A percentile compares a stretch with the other conserved stretches of the same genome.
Evolutionary conservation across 2,888 invertebrate species (phyloP).

Genomic region (Hypena proboscidalis): DNA sequence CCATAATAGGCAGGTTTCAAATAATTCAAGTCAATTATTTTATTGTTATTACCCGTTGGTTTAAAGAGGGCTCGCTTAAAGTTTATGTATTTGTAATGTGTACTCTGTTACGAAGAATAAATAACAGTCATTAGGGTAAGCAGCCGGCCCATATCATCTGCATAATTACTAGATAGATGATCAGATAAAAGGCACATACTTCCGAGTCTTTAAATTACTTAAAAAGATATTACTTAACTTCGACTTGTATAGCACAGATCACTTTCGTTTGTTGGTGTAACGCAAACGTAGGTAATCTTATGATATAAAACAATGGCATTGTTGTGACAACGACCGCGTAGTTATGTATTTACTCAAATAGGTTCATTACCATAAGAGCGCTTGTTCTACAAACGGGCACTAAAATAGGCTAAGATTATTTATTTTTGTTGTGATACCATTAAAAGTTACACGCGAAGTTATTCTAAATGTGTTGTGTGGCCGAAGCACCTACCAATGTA

Average conservation of each 20-base stretch:
- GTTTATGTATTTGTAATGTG: slow-evolving; percentile 28
- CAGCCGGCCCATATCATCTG: slow-evolving; percentile 19
- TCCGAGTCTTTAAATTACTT: slow-evolving; percentile 20
- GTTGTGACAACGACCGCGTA: slow-evolving; percentile 23
- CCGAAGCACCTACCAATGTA: no score
- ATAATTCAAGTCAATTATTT: slow-evolving; percentile 18
- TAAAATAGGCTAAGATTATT: slow-evolving; percentile 7
- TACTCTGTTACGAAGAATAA: slow-evolving; percentile 21
- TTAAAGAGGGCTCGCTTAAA: slow-evolving; percentile 24
- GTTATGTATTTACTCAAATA: slow-evolving; percentile 22
- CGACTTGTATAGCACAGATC: slow-evolving; percentile 32
- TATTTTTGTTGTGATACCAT: slow-evolving; percentile 6
- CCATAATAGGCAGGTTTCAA: slow-evolving; percentile 23
- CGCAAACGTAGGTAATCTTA: slow-evolving; percentile 24
- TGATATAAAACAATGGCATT: slow-evolving; percentile 38
- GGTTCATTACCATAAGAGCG: slow-evolving; percentile 12
- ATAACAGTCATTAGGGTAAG: slow-evolving; percentile 27
- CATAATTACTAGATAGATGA: slow-evolving; percentile 26
- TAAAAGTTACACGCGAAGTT: slow-evolving; percentile 31
- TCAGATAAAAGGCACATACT: slow-evolving; percentile 22
- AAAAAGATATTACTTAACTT: slow-evolving; percentile 43
- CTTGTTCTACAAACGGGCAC: slow-evolving; percentile 14
- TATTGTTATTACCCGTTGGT: slow-evolving; percentile 27
- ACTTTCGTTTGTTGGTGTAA: slow-evolving; percentile 46
- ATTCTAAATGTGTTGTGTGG: no score